A percentile compares a stretch with the other conserved stretches of the same genome.
Evolutionary conservation across 2,113 vertebrate species (phyloP).

Genomic region (Mustela lutreola): DNA sequence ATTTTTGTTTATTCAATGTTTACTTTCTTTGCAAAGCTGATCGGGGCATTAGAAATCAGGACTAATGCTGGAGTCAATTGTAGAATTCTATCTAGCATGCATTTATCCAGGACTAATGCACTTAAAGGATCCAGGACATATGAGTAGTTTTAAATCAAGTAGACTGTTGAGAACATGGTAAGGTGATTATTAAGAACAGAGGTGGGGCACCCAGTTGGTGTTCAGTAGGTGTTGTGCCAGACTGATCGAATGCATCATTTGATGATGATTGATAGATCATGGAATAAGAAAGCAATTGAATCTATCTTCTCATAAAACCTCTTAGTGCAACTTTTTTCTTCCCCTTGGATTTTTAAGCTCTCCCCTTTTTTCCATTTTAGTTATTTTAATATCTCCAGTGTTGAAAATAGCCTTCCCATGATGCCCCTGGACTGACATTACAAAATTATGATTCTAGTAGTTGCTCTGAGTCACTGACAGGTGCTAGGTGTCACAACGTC

Average conservation of each 20-base stretch:
- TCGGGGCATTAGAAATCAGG: neutral
- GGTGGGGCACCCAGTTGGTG: neutral
- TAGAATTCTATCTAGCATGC: neutral
- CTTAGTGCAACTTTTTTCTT: neutral
- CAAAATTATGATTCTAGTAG: neutral
- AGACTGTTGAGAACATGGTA: neutral
- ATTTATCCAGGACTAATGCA: neutral
- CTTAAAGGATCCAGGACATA: neutral
- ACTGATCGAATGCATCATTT: neutral
- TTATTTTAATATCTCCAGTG: neutral
- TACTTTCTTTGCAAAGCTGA: neutral
- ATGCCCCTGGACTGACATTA: neutral
- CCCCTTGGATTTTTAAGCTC: neutral
- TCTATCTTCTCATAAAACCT: neutral
- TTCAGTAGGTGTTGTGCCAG: neutral
- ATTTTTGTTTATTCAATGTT: constrained; percentile 38
- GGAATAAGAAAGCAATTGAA: neutral
- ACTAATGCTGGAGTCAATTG: neutral
- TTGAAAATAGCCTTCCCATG: neutral
- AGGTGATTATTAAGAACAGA: neutral
- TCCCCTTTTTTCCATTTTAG: neutral
- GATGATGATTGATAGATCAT: neutral
- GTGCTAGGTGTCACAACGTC: neutral
- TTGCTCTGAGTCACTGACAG: neutral
- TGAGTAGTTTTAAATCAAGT: neutral